A percentile compares a stretch with the other conserved stretches of the same genome.
These are phyloP conservation scores for Pterois miles DNA, from an alignment of 2,797 vertebrate species.

Conservation along the genomic window DNA sequence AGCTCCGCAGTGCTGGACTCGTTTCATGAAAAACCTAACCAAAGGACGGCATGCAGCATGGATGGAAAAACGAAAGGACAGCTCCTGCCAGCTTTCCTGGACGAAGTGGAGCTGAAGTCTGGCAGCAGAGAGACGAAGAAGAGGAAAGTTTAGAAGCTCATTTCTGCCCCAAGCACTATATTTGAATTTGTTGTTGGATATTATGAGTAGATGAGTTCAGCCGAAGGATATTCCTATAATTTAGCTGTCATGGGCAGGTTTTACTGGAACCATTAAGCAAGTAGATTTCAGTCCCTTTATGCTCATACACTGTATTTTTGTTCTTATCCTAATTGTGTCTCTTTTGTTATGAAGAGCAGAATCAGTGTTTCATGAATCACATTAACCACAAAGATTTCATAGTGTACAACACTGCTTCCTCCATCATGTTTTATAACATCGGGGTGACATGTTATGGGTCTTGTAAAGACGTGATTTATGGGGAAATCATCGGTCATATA, in stretches of 20 bases:
- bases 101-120: conserved; percentile 54
- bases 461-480: conserved; percentile 32
- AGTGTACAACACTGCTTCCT: conserved; percentile 11
- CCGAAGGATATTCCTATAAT: conserved; percentile 40
- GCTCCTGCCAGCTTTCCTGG: conserved; percentile 60
- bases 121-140: conserved; percentile 53
- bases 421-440: not conserved
- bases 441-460: not conserved
- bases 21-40: conserved; percentile 68
- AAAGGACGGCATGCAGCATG: conserved; percentile 51
- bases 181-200: conserved; percentile 43
- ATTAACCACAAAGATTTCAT: conserved; percentile 21
- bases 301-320: conserved; percentile 19
- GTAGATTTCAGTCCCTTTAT: conserved; percentile 2
- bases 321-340: conserved; percentile 6
- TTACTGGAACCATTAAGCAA: conserved; percentile 44
- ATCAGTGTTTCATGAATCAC: not conserved
- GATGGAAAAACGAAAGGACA: conserved; percentile 66
- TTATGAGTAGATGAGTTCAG: conserved; percentile 43
- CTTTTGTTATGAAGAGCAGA: conserved; percentile 27
- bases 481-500: not conserved
- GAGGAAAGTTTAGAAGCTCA: conserved; percentile 56
- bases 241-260: conserved; percentile 24
- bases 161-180: conserved; percentile 45
- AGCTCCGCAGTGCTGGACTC: conserved; percentile 46